Percentiles rank a stretch among this genome's conserved stretches.
Evolutionary conservation across 2,888 invertebrate species (phyloP).

Genomic region (Rhamphomyia laevipes): DNA sequence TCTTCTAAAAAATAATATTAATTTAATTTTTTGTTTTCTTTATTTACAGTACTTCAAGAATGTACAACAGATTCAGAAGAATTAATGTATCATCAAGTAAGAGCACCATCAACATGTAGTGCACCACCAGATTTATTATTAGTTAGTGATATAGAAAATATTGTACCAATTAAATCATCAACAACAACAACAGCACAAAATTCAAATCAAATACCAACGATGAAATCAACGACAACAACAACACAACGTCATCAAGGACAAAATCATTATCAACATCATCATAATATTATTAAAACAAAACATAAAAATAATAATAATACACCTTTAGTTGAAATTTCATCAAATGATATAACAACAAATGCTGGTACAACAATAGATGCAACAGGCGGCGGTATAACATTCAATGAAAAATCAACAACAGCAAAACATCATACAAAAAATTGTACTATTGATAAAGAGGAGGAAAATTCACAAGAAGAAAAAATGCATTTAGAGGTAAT

Average conservation of each 20-base stretch:
- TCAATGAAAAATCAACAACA: slow-evolving; percentile 12
- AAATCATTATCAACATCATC: not conserved
- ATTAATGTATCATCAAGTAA: slow-evolving; percentile 45
- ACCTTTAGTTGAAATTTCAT: slow-evolving; percentile 11
- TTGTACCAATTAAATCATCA: slow-evolving; percentile 28
- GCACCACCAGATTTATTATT: slow-evolving; percentile 50
- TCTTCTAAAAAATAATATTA: too few relatives aligned
- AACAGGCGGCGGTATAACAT: slow-evolving; percentile 9
- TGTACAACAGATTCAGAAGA: slow-evolving; percentile 60
- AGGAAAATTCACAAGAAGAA: slow-evolving; percentile 20
- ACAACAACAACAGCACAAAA: slow-evolving; percentile 10
- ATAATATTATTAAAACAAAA: slow-evolving; percentile 8
- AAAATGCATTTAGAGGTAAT: slow-evolving; percentile 35
- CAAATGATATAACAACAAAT: slow-evolving; percentile 18
- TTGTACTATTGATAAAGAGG: slow-evolving; percentile 6
- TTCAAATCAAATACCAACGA: slow-evolving; percentile 20
- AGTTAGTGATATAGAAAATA: slow-evolving; percentile 44
- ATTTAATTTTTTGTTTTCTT: slow-evolving; percentile 6
- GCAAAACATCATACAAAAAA: slow-evolving; percentile 19
- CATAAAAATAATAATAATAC: slow-evolving; percentile 6
- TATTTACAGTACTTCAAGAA: slow-evolving; percentile 48
- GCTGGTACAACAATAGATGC: slow-evolving; percentile 8
- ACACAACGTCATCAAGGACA: slow-evolving; percentile 16
- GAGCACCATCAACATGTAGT: slow-evolving; percentile 50
- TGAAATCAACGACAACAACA: slow-evolving; percentile 27